Percentiles rank a stretch among this genome's conserved stretches.
phyloP scores from a whole-genome alignment of 2,797 vertebrate species.

The Sebastes diploproa region DNA sequence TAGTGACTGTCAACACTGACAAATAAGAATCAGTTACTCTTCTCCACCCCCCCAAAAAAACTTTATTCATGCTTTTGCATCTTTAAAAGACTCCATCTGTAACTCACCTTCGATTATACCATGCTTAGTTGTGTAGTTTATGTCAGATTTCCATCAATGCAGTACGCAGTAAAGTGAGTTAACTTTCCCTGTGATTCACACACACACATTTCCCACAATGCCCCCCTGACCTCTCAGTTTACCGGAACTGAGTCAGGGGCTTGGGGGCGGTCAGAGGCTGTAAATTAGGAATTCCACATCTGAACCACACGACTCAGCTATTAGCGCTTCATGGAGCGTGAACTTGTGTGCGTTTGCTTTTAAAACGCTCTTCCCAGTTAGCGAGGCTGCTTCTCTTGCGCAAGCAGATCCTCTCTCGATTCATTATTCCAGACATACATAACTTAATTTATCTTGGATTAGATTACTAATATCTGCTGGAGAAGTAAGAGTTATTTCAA shows the following conservation, averaged over 20 bases:
- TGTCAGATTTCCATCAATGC: slow-evolving; percentile 13
- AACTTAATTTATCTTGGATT: slow-evolving; percentile 17
- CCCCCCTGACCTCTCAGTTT: slow-evolving; percentile 49
- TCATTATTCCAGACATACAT: background rate
- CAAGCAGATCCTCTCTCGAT: background rate
- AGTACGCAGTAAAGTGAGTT: background rate
- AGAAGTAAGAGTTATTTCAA: slow-evolving; percentile 25
- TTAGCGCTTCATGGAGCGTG: slow-evolving; percentile 69
- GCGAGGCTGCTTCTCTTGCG: background rate
- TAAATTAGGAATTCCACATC: slow-evolving; percentile 72
- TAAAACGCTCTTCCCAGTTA: slow-evolving; percentile 28
- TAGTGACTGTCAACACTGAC: slow-evolving; percentile 5
- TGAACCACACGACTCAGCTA: slow-evolving; percentile 68
- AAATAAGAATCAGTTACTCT: background rate
- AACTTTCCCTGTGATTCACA: slow-evolving; percentile 1
- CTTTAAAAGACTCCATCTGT: background rate
- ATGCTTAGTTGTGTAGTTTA: slow-evolving; percentile 5
- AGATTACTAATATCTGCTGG: slow-evolving; percentile 3
- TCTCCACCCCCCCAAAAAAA: too few relatives aligned
- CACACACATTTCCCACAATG: slow-evolving; percentile 36
- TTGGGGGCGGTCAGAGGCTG: slow-evolving; percentile 52
- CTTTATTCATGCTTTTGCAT: background rate
- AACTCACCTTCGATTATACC: background rate
- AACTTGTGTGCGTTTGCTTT: slow-evolving; percentile 61
- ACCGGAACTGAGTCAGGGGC: slow-evolving; percentile 64